Evolutionary conservation across 2,797 vertebrate species (phyloP).

Genomic region (Enteromius mattozi): DNA sequence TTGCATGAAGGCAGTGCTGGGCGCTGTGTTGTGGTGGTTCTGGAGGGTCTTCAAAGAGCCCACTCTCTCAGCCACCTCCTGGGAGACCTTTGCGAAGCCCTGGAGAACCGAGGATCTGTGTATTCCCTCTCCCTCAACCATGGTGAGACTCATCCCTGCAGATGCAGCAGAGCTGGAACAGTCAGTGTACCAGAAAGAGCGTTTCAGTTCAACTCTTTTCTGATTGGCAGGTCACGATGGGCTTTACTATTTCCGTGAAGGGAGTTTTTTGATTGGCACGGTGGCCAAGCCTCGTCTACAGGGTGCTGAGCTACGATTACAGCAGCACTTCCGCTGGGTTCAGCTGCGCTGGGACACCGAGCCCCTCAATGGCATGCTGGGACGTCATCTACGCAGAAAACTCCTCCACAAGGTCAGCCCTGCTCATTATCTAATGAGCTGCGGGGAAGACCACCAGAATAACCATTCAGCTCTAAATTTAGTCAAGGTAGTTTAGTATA

Average conservation of each 20-base stretch:
- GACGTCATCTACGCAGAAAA: conserved; percentile 86
- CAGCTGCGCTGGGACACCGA: conserved; percentile 93
- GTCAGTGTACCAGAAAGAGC: not conserved
- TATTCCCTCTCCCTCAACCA: conserved; percentile 75
- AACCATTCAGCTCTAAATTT: conserved; percentile 37
- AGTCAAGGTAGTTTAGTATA: conserved; percentile 16
- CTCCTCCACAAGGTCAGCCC: conserved; percentile 84
- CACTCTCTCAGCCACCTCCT: conserved; percentile 85
- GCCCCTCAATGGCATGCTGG: conserved; percentile 88
- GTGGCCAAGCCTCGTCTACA: conserved; percentile 89
- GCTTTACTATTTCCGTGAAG: conserved; percentile 85
- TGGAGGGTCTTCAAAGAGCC: conserved; percentile 89
- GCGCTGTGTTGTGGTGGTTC: conserved; percentile 84
- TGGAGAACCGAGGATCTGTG: conserved; percentile 85
- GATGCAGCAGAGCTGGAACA: not conserved
- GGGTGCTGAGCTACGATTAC: conserved; percentile 88
- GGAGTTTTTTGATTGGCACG: conserved; percentile 89
- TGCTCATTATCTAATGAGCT: conserved; percentile 26
- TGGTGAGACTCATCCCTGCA: conserved; percentile 60
- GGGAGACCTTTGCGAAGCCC: conserved; percentile 88
- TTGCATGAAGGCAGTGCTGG: conserved; percentile 70
- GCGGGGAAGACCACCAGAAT: conserved; percentile 34
- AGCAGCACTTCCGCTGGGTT: conserved; percentile 96
- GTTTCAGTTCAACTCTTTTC: not conserved
- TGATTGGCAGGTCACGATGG: conserved; percentile 79